Conservation (phyloP, 2,113 vertebrate species). For the Chaetura pelagica region DNA sequence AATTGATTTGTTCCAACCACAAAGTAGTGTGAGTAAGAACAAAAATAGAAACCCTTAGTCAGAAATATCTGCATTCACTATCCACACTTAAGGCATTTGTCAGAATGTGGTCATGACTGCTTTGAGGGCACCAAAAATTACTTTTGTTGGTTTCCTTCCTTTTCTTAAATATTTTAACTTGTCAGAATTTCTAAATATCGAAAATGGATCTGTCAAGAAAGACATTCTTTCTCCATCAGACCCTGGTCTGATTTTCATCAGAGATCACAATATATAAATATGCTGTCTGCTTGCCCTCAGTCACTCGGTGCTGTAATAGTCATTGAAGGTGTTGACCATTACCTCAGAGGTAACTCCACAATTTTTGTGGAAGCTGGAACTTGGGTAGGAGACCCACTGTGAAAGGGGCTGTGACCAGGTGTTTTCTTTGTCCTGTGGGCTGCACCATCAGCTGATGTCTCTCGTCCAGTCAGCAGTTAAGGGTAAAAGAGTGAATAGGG, state of each 20-base stretch:
- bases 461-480: background rate
- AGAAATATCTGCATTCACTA: background rate
- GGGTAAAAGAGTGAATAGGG: background rate
- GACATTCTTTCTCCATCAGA: background rate
- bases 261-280: background rate
- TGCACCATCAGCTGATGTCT: background rate
- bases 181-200: background rate
- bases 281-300: background rate
- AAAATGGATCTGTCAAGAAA: background rate
- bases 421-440: background rate
- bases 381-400: background rate
- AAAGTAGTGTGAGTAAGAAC: background rate
- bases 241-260: background rate
- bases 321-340: background rate
- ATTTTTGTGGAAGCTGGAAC: background rate
- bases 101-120: fast-evolving
- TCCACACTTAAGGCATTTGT: background rate
- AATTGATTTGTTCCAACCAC: constrained; percentile 46
- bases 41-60: constrained; percentile 43
- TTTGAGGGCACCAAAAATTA: background rate
- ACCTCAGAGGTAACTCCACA: background rate
- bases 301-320: background rate
- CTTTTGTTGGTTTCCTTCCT: background rate
- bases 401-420: background rate
- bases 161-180: background rate